Evolutionary conservation across 2,113 vertebrate species (phyloP).

Genomic region (Petaurus breviceps): DNA sequence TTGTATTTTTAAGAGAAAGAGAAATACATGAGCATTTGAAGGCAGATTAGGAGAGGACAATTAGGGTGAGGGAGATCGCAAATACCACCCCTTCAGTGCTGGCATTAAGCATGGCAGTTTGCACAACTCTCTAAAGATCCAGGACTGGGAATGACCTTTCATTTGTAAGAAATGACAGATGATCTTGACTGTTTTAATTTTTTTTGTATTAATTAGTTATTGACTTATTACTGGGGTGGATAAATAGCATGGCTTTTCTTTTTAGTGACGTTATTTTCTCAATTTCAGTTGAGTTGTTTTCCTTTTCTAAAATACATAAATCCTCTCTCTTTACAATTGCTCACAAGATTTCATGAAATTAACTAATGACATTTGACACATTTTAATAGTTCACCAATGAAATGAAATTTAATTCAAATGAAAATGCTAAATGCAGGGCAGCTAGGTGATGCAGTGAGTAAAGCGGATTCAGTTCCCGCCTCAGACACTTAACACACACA

Average conservation of each 20-base stretch:
- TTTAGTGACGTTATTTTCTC: neutral
- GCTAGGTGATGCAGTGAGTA: too few species aligned
- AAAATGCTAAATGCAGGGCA: neutral
- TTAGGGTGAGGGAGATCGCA: neutral
- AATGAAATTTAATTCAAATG: neutral
- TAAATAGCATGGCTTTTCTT: neutral
- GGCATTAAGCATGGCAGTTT: neutral
- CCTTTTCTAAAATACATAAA: neutral
- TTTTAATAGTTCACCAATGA: neutral
- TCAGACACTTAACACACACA: too few species aligned
- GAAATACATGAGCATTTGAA: neutral
- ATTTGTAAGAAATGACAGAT: neutral
- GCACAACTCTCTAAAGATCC: neutral
- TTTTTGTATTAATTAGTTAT: neutral
- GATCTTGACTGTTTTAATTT: neutral
- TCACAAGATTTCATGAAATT: neutral
- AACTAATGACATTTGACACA: neutral
- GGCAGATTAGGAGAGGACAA: neutral
- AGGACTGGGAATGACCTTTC: neutral
- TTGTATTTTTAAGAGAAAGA: neutral
- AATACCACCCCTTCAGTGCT: neutral
- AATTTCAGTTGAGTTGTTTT: neutral
- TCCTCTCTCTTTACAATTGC: neutral
- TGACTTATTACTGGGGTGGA: neutral
- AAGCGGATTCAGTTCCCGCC: too few species aligned